Conservation (phyloP, 2,888 invertebrate genomes). For the Xanthia togata region DNA sequence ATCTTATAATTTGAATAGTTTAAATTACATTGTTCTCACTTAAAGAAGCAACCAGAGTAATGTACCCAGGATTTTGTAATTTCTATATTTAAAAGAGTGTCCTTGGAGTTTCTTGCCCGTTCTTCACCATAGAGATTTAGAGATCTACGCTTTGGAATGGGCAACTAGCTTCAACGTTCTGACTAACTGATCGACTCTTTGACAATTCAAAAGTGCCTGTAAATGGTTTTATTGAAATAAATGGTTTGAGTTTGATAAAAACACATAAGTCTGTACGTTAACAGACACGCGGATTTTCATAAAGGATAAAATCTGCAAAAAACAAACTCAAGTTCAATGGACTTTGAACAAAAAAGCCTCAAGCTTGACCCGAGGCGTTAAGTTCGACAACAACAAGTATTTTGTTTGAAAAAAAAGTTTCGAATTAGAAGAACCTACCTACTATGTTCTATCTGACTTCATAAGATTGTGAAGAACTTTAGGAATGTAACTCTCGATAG, state of each 20-base stretch:
- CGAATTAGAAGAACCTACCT: not conserved
- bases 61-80: no score
- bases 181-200: no score
- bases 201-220: no score
- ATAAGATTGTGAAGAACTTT: not conserved
- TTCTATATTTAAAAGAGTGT: no score
- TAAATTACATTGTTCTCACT: no score
- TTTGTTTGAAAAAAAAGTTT: not conserved
- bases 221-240: no score
- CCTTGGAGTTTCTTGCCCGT: no score
- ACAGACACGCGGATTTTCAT: constrained; percentile 17
- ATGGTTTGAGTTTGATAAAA: not conserved
- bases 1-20: no score
- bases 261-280: not conserved
- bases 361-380: constrained; percentile 27
- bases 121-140: no score
- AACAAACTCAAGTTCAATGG: constrained; percentile 35
- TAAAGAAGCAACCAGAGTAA: no score
- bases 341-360: constrained; percentile 44
- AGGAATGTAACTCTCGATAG: not conserved
- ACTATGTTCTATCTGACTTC: not conserved
- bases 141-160: no score
- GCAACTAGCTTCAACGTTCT: no score
- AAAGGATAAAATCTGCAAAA: constrained; percentile 21
- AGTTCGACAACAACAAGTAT: constrained; percentile 22